Percentiles rank a stretch among this genome's conserved stretches.
phyloP scores from a whole-genome alignment of 2,797 vertebrate genomes.

The Dicrostonyx torquatus region DNA sequence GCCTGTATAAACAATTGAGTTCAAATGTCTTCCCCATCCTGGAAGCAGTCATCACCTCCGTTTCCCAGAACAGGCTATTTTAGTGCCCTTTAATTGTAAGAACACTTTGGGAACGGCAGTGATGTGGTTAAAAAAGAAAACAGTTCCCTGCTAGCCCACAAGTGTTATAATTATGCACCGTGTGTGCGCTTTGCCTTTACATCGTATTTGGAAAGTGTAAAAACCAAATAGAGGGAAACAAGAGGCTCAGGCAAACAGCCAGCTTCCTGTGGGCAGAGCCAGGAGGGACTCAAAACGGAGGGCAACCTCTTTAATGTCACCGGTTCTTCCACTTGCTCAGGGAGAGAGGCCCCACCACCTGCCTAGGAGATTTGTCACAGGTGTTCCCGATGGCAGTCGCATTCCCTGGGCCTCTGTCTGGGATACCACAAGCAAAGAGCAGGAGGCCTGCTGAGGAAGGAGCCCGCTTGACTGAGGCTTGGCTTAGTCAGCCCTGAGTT shows the following conservation, averaged over 20 bases:
- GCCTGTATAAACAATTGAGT: neutral
- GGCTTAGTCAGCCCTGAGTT: neutral
- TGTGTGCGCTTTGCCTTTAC: conserved; percentile 10
- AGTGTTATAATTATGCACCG: neutral
- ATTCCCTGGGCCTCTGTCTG: neutral
- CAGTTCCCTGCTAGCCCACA: neutral
- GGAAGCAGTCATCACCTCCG: neutral
- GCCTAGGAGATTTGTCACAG: neutral
- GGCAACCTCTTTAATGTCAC: neutral
- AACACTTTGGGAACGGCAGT: neutral
- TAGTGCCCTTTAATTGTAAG: neutral
- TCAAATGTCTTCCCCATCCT: neutral
- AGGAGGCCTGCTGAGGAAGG: neutral
- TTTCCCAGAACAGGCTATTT: neutral
- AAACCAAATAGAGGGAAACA: neutral
- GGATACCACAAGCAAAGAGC: neutral
- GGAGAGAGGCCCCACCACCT: neutral
- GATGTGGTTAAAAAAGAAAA: conserved; percentile 11
- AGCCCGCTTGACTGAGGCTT: neutral
- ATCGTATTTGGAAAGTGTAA: conserved; percentile 10
- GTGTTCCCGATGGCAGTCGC: neutral
- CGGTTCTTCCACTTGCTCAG: accelerated
- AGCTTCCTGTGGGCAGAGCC: neutral
- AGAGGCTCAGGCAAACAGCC: neutral
- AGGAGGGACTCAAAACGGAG: neutral